Percentiles rank a stretch among this genome's conserved stretches.
phyloP scores from a whole-genome alignment of 2,113 vertebrate genomes.

The Rynchops niger region DNA sequence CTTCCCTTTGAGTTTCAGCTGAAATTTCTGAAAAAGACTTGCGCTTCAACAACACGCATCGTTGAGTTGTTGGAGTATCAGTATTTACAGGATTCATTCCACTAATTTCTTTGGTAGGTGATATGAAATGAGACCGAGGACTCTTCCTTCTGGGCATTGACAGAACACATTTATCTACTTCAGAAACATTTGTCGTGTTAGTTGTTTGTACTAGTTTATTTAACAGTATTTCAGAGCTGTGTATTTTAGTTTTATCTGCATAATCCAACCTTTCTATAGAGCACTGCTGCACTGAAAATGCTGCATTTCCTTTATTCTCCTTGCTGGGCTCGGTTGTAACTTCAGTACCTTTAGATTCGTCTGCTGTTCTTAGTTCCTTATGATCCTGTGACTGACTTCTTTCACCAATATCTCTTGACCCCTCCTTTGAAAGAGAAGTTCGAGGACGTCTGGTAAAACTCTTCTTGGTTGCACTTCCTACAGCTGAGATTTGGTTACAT shows the following conservation, averaged over 20 bases:
- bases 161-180: rapidly evolving
- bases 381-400: not conserved
- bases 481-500: not conserved
- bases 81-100: not conserved
- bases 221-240: rapidly evolving
- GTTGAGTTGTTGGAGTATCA: not conserved
- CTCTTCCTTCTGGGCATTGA: not conserved
- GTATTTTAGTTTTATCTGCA: rapidly evolving
- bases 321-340: not conserved
- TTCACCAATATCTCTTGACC: rapidly evolving
- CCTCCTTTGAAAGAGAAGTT: not conserved
- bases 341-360: not conserved
- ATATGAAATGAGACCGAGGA: rapidly evolving
- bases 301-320: not conserved
- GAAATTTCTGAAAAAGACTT: not conserved
- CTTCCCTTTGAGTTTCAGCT: not conserved
- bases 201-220: not conserved
- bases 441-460: not conserved
- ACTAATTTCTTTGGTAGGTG: not conserved
- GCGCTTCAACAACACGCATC: rapidly evolving
- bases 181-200: rapidly evolving
- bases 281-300: not conserved
- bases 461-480: not conserved
- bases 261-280: not conserved
- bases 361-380: not conserved